phyloP scores from a whole-genome alignment of 2,888 invertebrate species.

The Siphonodentalium dalli region DNA sequence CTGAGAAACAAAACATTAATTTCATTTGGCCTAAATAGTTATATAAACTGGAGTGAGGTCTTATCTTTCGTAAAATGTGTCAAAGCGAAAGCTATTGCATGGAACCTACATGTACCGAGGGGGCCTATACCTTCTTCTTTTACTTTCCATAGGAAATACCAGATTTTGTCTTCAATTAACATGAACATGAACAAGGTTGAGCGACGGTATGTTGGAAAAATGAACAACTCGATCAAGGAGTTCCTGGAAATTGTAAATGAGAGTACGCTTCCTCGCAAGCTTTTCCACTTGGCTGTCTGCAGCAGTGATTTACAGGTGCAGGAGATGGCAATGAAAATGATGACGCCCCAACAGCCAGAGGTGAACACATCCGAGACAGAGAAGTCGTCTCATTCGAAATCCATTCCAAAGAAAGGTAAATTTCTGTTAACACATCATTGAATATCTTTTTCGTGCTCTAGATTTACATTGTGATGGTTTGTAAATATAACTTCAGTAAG shows the following conservation, averaged over 20 bases:
- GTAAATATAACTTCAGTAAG: not conserved
- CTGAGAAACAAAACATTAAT: too few species aligned
- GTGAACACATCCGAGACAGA: constrained; percentile 5
- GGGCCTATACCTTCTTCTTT: not conserved
- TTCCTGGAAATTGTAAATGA: constrained; percentile 33
- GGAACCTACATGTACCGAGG: too few species aligned
- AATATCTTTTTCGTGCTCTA: not conserved
- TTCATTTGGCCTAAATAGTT: too few species aligned
- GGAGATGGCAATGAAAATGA: constrained; percentile 39
- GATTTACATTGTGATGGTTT: not conserved
- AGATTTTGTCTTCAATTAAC: constrained; percentile 21
- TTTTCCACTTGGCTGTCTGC: constrained; percentile 53
- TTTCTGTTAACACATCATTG: not conserved
- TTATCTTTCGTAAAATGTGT: too few species aligned
- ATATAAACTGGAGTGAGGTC: too few species aligned
- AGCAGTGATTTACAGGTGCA: constrained; percentile 42
- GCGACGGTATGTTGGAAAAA: constrained; percentile 10
- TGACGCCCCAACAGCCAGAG: constrained; percentile 23
- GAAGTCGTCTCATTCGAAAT: constrained; percentile 14
- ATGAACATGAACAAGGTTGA: constrained; percentile 10
- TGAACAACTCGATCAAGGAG: constrained; percentile 20
- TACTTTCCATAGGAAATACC: constrained; percentile 25
- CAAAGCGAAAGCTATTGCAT: too few species aligned
- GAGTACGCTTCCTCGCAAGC: constrained; percentile 31
- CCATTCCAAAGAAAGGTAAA: constrained; percentile 41